Evolutionary conservation across 1,140 invertebrate species (phyloP).

Genomic region (Nymphalis io): DNA sequence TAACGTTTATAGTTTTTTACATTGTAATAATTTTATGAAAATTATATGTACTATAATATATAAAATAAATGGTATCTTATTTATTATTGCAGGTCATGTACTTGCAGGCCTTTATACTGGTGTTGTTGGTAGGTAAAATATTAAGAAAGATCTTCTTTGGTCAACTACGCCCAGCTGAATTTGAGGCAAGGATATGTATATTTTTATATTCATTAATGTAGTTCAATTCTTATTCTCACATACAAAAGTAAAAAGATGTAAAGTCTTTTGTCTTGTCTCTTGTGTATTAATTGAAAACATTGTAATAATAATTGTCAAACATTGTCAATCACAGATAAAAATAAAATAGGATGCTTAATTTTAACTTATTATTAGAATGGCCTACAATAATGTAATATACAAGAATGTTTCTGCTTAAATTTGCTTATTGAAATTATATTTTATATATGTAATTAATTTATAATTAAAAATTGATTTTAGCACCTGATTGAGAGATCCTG

Average conservation of each 20-base stretch:
- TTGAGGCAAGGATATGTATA: constrained; percentile 87
- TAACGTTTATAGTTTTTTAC: no score
- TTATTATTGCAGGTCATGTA: constrained; percentile 94
- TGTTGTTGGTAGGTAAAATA: constrained; percentile 96
- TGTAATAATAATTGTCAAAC: no score
- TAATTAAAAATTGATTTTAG: constrained; percentile 76
- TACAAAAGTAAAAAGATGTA: no score
- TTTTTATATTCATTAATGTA: not conserved
- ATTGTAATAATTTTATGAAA: not conserved
- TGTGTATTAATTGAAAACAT: no score
- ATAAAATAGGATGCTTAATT: no score
- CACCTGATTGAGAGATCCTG: constrained; percentile 98
- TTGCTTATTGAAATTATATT: not conserved
- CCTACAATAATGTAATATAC: no score
- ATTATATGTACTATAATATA: not conserved
- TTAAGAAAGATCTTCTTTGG: constrained; percentile 98
- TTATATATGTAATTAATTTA: not conserved
- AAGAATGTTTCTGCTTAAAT: no score
- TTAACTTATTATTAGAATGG: no score
- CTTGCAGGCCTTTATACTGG: constrained; percentile 97
- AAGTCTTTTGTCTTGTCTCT: no score
- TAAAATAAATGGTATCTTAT: not conserved
- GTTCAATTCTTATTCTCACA: no score
- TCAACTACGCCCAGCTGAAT: constrained; percentile 96
- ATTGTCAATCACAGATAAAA: no score